Evolutionary conservation across 1,140 invertebrate genomes (phyloP), one percentile per base, ranked within the genome.

Genomic region (Lineus longissimus): DNA sequence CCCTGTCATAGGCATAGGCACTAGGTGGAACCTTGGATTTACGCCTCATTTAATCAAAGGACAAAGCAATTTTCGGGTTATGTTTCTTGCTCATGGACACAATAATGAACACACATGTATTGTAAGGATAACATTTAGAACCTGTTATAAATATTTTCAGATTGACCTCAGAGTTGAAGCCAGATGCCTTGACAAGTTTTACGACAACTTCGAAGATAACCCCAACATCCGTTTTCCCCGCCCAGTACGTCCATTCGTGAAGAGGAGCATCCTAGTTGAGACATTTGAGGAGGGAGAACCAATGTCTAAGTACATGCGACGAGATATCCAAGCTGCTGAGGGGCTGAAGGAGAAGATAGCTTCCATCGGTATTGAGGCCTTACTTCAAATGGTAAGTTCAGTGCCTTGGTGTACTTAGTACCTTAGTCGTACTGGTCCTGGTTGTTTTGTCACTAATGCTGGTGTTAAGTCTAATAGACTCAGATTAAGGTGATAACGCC

Each of bases 241-340:
- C 51, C 82, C 85, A 30, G 66, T 83, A 22, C 63, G 66, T 51
- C 61, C 73, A 47, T 70, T 82, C 59, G 73, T 79, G 19, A 70
- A 68, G 17, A 63, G 65, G 7, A 64, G 76, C 55, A 76, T 85
- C 29, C 67, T 86, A 31, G 82, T 85, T 4, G 84, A 86, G 70
- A 84, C 78, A 33, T 86, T 77, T 67, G 84, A 85, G 69, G 82
- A 84, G 47, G 85, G 84, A 30, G 62, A 73, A 27, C 70, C 75
- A 2, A 81, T 86, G 56, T 69, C 75, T 19, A 63, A 79, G 36
- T 81, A 82, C 51, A 58, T 85, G 11, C 61, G 55, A 9, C 65
- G 68, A 1, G 67, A 68, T 15, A 59, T 57, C 17, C 40, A 72
- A n/a, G 17, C 29, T 6, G 30, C 63, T 22, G 56, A 15, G n/a